A percentile compares a stretch with the other conserved stretches of the same genome.
These are phyloP conservation scores for Selene dorsalis DNA, from an alignment of 2,797 vertebrate genomes.

Conservation along the genomic window DNA sequence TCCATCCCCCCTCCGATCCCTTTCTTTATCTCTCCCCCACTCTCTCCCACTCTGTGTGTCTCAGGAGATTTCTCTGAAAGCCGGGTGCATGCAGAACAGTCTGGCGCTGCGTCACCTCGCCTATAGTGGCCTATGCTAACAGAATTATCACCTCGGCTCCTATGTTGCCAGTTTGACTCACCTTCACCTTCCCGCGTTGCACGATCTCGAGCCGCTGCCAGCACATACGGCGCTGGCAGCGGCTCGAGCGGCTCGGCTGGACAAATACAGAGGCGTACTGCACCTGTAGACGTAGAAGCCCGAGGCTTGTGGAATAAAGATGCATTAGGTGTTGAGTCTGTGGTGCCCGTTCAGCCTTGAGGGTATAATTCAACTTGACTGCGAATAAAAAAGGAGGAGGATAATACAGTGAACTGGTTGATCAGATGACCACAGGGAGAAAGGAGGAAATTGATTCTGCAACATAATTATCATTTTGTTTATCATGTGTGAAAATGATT, in stretches of 20 bases:
- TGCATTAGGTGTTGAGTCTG: constrained; percentile 39
- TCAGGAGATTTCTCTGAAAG: constrained; percentile 64
- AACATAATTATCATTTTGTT: neutral
- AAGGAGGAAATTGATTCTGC: neutral
- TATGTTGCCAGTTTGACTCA: constrained; percentile 49
- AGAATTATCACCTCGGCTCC: constrained; percentile 68
- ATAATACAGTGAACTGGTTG: constrained; percentile 23
- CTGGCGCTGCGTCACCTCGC: constrained; percentile 13
- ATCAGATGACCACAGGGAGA: constrained; percentile 11
- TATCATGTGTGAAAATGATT: neutral
- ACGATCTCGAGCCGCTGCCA: constrained; percentile 22
- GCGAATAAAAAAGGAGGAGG: constrained; percentile 25
- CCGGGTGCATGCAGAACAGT: constrained; percentile 56
- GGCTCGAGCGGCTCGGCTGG: no score
- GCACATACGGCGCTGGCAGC: constrained; percentile 4
- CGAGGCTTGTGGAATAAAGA: constrained; percentile 54
- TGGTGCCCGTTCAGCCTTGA: constrained; percentile 41
- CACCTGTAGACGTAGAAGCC: constrained; percentile 37
- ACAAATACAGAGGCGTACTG: constrained; percentile 38
- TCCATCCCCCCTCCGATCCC: constrained; percentile 38
- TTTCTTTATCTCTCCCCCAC: constrained; percentile 53
- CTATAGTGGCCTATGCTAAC: constrained; percentile 59
- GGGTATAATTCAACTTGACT: constrained; percentile 39
- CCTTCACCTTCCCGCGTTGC: constrained; percentile 58
- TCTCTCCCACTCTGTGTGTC: constrained; percentile 48